Conservation (phyloP, 2,113 vertebrate species). For the Nematolebias whitei region DNA sequence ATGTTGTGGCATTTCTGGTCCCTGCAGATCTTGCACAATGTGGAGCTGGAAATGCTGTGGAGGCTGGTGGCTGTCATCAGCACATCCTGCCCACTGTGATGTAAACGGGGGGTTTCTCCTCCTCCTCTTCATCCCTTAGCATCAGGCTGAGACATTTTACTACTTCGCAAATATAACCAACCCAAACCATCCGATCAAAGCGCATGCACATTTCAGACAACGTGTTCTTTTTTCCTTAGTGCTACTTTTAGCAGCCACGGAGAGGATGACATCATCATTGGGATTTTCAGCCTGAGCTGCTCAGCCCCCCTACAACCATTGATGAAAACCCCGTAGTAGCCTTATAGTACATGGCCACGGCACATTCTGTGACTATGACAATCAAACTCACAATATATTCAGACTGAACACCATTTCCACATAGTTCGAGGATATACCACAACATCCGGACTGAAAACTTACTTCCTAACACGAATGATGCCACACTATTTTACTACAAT, state of each 20-base stretch:
- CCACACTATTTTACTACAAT: neutral
- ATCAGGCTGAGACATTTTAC: constrained; percentile 33
- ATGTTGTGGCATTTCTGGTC: constrained; percentile 60
- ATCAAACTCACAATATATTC: constrained; percentile 6
- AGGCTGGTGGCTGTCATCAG: constrained; percentile 66
- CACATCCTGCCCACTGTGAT: constrained; percentile 66
- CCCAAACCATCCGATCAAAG: neutral
- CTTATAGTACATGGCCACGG: constrained; percentile 8
- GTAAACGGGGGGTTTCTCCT: constrained; percentile 41
- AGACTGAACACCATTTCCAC: neutral
- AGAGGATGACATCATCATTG: constrained; percentile 80
- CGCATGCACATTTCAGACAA: constrained; percentile 28
- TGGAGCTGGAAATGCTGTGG: constrained; percentile 61
- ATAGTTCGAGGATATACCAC: neutral
- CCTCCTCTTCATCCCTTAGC: constrained; percentile 10
- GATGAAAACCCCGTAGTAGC: constrained; percentile 67
- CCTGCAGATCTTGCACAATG: constrained; percentile 50
- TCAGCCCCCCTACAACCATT: constrained; percentile 69
- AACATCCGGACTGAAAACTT: constrained; percentile 44
- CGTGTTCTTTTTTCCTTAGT: constrained; percentile 13
- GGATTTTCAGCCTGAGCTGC: constrained; percentile 66
- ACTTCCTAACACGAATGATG: constrained; percentile 37
- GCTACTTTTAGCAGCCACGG: constrained; percentile 60
- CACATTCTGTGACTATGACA: constrained; percentile 9
- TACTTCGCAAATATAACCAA: constrained; percentile 21